These are phyloP conservation scores for Sminthurides aquaticus DNA, from an alignment of 2,888 invertebrate species.

Conservation along the genomic window DNA sequence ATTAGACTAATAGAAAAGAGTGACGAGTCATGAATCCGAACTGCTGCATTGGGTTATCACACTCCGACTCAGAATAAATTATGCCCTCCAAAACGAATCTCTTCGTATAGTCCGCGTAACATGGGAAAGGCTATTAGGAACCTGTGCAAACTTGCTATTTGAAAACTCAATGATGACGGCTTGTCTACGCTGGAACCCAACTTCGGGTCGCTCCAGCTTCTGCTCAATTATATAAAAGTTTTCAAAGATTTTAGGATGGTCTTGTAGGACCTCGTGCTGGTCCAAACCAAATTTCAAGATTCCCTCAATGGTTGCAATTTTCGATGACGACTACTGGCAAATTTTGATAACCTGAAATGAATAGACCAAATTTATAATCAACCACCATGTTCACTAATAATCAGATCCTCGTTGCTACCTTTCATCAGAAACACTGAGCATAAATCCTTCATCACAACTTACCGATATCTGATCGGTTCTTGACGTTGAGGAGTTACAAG, in stretches of 20 bases:
- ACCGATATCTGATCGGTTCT: constrained; percentile 72
- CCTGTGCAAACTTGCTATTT: neutral
- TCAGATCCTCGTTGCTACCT: no score
- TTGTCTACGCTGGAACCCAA: neutral
- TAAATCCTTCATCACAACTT: constrained; percentile 37
- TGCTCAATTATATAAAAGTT: constrained; percentile 14
- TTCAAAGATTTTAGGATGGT: constrained; percentile 8
- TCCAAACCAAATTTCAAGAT: constrained; percentile 65
- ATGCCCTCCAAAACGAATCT: neutral
- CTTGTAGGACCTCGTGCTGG: constrained; percentile 21
- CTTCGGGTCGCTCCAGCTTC: constrained; percentile 15
- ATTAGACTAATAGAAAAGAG: neutral
- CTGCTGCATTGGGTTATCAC: neutral
- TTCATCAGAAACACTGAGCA: neutral
- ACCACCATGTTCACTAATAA: no score
- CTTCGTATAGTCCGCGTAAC: neutral
- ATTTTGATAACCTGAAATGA: constrained; percentile 75
- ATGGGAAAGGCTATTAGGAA: constrained; percentile 1
- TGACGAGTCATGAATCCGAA: neutral
- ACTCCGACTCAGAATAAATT: neutral
- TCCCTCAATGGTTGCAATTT: constrained; percentile 93
- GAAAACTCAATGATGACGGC: constrained; percentile 8
- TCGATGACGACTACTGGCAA: constrained; percentile 94
- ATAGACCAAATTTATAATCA: constrained; percentile 29
- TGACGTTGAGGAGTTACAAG: constrained; percentile 81